These are phyloP conservation scores for Megalonaias nervosa DNA, from an alignment of 1,140 invertebrate species.

Conservation along the genomic window DNA sequence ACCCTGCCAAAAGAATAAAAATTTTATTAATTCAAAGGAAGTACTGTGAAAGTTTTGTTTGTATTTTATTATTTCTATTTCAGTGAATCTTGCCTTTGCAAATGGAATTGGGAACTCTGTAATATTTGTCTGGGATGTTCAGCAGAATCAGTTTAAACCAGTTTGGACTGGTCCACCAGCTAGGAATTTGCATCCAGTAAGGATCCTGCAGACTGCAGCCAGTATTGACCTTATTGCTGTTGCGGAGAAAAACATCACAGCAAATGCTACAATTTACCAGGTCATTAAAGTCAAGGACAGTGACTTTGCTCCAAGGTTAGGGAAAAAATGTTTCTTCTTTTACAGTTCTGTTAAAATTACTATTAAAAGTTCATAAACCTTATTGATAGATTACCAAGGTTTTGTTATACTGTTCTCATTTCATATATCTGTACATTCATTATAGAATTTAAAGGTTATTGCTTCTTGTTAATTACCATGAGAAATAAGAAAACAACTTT, in stretches of 20 bases:
- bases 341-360: neutral
- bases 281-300: constrained; percentile 56
- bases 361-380: neutral
- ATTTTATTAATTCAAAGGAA: no score
- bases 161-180: constrained; percentile 57
- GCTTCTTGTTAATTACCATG: no score
- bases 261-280: constrained; percentile 49
- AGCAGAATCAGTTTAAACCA: constrained; percentile 42
- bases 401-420: no score
- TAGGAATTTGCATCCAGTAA: constrained; percentile 47
- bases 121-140: constrained; percentile 58
- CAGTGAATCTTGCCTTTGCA: constrained; percentile 58
- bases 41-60: neutral
- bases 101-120: constrained; percentile 58
- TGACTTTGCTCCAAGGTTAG: constrained; percentile 65
- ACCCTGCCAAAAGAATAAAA: no score
- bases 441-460: no score
- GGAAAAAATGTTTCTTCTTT: neutral
- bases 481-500: no score
- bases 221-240: constrained; percentile 47
- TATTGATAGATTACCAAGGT: no score
- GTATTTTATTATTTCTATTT: constrained; percentile 20
- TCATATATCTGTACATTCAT: no score
- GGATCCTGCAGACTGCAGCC: constrained; percentile 46
- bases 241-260: constrained; percentile 37